Base-by-base conservation (phyloP, 2,797 vertebrate genomes). In the Microcaecilia unicolor region DNA sequence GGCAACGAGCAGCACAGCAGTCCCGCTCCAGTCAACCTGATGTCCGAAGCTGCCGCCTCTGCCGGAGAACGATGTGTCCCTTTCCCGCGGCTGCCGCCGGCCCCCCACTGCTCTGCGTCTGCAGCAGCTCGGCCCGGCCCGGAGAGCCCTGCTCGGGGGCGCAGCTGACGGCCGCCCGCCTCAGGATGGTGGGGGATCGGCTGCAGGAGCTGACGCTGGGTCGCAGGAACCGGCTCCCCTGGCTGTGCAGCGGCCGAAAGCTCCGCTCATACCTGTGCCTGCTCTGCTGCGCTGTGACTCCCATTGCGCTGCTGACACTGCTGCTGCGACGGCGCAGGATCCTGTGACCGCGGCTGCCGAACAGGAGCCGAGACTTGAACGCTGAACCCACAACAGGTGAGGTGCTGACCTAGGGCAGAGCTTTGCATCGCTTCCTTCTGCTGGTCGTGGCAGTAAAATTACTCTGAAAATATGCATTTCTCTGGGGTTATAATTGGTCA, bases 101-200 rank as follows among this genome's bases (percentile, higher is more conserved):
- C 32, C 48, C 84, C 67, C 77, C 83, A 47, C 78, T 80, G 60
- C 74, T 79, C 38, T 80, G 82, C 20, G 79, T 74, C 48, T 78
- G 84, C 56, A 66, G n/a, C n/a, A n/a, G 67, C 67, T 71, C 77
- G 26, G 70, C 59, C 41, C 77, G 69, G 48, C 51, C 72, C 29
- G 67, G 57, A 7, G 62, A 61, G 26, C 70, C 66, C 10, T 75
- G 74, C 58, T 67, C 77, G 20, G 58, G 53, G 56, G 70, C 78
- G 23, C 87, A 84, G 74, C 61, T 82, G 41, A 81, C 91, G 2
- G 93, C 89, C 25, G 72, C 80, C 35, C 85, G 90, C 28, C 76
- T 97, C 64, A 80, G 89, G 67, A 81, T 78, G 55, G 86, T 94
- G 60, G 93, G 92, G 28, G 93, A 97, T 72, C 84, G 87, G 79